Conservation (phyloP, 2,797 vertebrate genomes). For the Melanotaenia parkinsoni region DNA sequence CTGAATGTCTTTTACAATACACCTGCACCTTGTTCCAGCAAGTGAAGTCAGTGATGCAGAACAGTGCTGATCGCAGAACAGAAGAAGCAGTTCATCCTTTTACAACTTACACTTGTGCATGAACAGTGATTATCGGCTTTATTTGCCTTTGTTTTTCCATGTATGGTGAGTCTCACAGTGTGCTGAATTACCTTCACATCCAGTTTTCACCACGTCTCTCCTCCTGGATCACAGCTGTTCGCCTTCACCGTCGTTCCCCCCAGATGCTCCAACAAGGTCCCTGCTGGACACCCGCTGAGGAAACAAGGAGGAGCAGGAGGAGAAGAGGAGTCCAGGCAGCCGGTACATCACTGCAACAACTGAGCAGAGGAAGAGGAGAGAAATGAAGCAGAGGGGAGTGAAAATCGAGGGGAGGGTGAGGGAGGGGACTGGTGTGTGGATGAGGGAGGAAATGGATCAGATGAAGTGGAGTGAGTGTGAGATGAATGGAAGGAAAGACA, state of each 20-base stretch:
- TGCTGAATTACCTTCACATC: slow-evolving; percentile 64
- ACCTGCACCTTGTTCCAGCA: not conserved
- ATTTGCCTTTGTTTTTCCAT: not conserved
- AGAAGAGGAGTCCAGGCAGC: slow-evolving; percentile 57
- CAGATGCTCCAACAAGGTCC: slow-evolving; percentile 33
- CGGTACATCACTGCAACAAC: slow-evolving; percentile 70
- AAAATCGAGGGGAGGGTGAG: slow-evolving; percentile 29
- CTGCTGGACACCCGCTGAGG: slow-evolving; percentile 39
- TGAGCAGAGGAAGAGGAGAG: slow-evolving; percentile 41
- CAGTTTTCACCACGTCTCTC: slow-evolving; percentile 37
- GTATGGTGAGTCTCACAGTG: not conserved
- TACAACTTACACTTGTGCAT: too few relatives aligned
- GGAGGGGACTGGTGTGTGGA: slow-evolving; percentile 40
- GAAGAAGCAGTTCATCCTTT: too few relatives aligned
- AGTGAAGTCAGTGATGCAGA: slow-evolving; percentile 29
- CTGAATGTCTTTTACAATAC: slow-evolving; percentile 26
- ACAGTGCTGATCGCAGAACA: slow-evolving; percentile 13
- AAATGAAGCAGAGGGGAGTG: slow-evolving; percentile 29
- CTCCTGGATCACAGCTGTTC: slow-evolving; percentile 24
- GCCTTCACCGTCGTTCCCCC: not conserved
- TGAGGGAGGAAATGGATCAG: slow-evolving; percentile 17
- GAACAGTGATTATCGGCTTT: too few relatives aligned
- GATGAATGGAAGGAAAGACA: slow-evolving; percentile 4
- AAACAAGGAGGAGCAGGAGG: slow-evolving; percentile 40
- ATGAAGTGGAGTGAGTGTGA: slow-evolving; percentile 1